Conservation (phyloP, 2,888 invertebrate species). For the Macrosiphum euphorbiae region DNA sequence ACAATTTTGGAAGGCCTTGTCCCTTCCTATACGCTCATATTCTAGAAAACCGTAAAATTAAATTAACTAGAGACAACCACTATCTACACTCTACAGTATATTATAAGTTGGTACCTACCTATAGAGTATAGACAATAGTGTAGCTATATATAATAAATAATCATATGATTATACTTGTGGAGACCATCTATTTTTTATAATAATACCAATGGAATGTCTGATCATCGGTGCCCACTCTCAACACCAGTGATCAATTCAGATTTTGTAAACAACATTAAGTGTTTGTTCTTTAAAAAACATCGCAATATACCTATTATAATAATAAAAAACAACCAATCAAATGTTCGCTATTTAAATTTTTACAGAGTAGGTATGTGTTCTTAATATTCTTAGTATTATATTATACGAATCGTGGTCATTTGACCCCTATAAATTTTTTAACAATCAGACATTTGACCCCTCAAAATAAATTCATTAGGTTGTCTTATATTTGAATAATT, state of each 20-base stretch:
- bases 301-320: neutral
- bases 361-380: constrained; percentile 11
- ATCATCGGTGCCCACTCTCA: constrained; percentile 6
- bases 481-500: constrained; percentile 7
- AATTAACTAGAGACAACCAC: neutral
- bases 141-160: neutral
- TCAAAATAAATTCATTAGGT: neutral
- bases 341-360: constrained; percentile 20
- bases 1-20: neutral
- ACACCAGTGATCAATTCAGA: neutral
- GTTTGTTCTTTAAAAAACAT: constrained; percentile 25
- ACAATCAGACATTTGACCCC: neutral
- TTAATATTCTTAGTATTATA: neutral
- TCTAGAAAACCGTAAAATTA: neutral
- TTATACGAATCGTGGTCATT: neutral
- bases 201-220: constrained; percentile 24
- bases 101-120: neutral
- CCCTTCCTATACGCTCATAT: neutral
- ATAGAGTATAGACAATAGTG: neutral
- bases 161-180: neutral
- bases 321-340: constrained; percentile 1
- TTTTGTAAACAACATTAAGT: constrained; percentile 36
- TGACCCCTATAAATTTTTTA: neutral
- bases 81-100: neutral
- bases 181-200: neutral